Base-by-base conservation (phyloP, 1,140 invertebrate genomes). In the Oryzaephilus surinamensis region DNA sequence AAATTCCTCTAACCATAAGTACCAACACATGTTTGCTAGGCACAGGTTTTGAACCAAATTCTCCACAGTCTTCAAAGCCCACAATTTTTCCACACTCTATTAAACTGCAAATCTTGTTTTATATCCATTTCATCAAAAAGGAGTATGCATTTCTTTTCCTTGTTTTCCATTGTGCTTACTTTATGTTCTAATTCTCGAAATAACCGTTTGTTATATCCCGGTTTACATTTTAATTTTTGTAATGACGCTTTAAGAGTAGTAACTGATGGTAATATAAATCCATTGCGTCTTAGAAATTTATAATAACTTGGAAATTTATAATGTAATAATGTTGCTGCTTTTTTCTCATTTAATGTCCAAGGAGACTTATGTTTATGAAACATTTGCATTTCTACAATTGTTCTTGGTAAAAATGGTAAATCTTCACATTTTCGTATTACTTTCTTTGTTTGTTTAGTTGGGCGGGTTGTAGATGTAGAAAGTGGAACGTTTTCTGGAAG, bases 91-190 rank as follows among this genome's bases (percentile, higher is more conserved):
- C 32, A 15, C 11, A 8, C 11, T 35, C 21, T 35, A 23, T 19
- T 11, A 6, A 21, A 35, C 15, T 35, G 6, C 4, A 35, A 20
- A 10, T 12, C 11, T 21, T 35, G 10, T 21, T 35, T 35, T 23
- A 35, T 19, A 21, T 12, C 32, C 32, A 35, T 35, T 35, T 35
- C 32, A 21, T 35, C 32, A n/a, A 18, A 35, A 15, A 23, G 11
- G 15, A 35, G 21, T 11, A 35, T 18, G 21, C 32, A 35, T 12
- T 20, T 3, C 11, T 12, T 18, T 8, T 21, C 21, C 11, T 21
- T 35, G 2, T 19, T 19, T 6, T 18, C 17, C 32, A 35, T 35
- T 20, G 16, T 13, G 11, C 17, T 15, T 21, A 19, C 17, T 35
- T 35, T 35, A 11, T 21, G 11, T 11, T 12, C n/a, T 11, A 35